Evolutionary conservation across 1,140 invertebrate genomes (phyloP), one percentile per base, ranked within the genome.

Genomic region (Pomacea maculata): DNA sequence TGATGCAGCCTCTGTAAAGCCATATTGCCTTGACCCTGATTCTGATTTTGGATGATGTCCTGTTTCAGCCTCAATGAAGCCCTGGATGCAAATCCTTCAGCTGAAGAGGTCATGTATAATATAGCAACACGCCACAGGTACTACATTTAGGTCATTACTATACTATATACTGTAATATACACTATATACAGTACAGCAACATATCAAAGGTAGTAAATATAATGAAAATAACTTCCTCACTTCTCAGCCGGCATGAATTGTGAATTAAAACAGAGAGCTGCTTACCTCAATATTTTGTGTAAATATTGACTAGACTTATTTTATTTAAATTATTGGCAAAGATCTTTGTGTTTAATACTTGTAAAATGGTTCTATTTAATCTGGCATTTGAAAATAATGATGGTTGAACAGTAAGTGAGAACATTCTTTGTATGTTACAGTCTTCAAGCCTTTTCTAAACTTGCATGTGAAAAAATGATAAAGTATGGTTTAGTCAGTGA

Each of bases 71-170:
- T 92, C 52, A 92, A 92, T 83, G 86, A 88, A 12, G 89, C 84
- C 79, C 81, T 92, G 78, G 88, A 89, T 81, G 87, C 88, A 55
- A 91, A 92, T 72, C 91, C 91, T 25, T 88, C 90, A 71, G 78
- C 88, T 8, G 83, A 85, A 57, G 91, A 92, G 79, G 78, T 92
- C 17, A 86, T 86, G 83, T 91, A 90, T 83, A 87, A 88, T 76
- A 87, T 89, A 14, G 84, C 86, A 9, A 91, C 90, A 12, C 84
- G 88, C 64, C 86, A 88, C 84, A 89, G 86, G 88, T 89, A 88
- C 75, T 29, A 29, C 52, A 29, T n/a, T 17, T 5, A 63, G 21
- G 3, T 57, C 57, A 64, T 64, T 71, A 15, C 5, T 63, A 68
- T 19, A 19, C 1, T 25, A 25, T 25, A 25, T 25, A 25, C 25